Evolutionary conservation across 2,888 invertebrate species (phyloP).

Genomic region (Plusia festucae): DNA sequence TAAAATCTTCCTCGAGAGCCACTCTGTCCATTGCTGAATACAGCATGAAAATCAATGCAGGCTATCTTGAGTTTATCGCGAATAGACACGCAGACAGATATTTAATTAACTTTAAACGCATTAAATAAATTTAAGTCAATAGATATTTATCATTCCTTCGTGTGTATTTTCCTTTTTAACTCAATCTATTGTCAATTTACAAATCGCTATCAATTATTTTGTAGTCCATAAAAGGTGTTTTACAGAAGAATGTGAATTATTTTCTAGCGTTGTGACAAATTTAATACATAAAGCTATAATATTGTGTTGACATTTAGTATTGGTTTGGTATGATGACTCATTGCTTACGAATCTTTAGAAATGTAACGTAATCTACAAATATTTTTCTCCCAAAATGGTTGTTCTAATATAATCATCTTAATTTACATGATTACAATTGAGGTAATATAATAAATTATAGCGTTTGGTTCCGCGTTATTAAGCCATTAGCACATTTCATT

Average conservation of each 20-base stretch:
- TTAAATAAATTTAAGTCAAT: too few relatives aligned
- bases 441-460: background rate
- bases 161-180: too few relatives aligned
- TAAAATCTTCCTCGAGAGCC: too few relatives aligned
- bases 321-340: background rate
- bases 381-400: background rate
- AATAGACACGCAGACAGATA: too few relatives aligned
- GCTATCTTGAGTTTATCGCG: too few relatives aligned
- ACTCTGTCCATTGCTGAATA: too few relatives aligned
- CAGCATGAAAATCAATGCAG: too few relatives aligned
- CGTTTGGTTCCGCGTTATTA: background rate
- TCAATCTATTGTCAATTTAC: background rate
- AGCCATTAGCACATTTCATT: background rate
- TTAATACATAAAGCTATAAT: background rate
- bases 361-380: background rate
- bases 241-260: background rate
- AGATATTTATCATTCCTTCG: too few relatives aligned
- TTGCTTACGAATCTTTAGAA: background rate
- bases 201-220: background rate
- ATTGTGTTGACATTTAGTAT: background rate
- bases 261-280: background rate
- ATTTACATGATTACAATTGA: background rate
- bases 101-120: too few relatives aligned
- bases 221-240: background rate
- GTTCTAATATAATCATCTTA: conserved; percentile 1